Evolutionary conservation across 2,888 invertebrate genomes (phyloP).

Genomic region (Dermolepida albohirtum): DNA sequence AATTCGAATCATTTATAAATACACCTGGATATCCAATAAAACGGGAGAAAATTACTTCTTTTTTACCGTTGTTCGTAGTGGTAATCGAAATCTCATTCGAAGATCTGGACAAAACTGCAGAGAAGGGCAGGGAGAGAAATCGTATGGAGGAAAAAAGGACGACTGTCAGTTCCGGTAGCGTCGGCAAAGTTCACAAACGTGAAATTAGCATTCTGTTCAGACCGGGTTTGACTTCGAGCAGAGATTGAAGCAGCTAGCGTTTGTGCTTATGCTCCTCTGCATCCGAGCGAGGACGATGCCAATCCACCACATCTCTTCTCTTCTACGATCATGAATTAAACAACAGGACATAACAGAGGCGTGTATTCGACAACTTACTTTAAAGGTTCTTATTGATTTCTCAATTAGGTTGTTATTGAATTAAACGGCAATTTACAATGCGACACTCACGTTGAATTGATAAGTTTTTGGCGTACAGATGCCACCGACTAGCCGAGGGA

Average conservation of each 20-base stretch:
- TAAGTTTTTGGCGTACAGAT: slow-evolving; percentile 24
- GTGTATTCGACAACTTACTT: slow-evolving; percentile 47
- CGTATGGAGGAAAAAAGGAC: slow-evolving; percentile 33
- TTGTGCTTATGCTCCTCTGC: slow-evolving; percentile 29
- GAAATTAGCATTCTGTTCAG: slow-evolving; percentile 62
- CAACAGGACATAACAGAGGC: slow-evolving; percentile 49
- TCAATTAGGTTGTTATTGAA: slow-evolving; percentile 47
- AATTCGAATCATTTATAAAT: slow-evolving; percentile 33
- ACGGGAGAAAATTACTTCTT: slow-evolving; percentile 24
- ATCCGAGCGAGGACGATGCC: slow-evolving; percentile 46
- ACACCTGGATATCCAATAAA: slow-evolving; percentile 36
- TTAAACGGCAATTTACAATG: slow-evolving; percentile 42
- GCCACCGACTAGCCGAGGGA: background rate
- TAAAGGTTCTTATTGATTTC: slow-evolving; percentile 48
- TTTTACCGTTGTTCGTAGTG: slow-evolving; percentile 20
- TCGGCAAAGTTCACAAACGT: slow-evolving; percentile 58
- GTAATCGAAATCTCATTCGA: slow-evolving; percentile 15
- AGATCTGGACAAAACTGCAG: slow-evolving; percentile 3
- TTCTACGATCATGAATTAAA: slow-evolving; percentile 54
- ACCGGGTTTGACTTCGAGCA: slow-evolving; percentile 55
- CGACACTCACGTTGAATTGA: slow-evolving; percentile 39
- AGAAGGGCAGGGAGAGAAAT: background rate
- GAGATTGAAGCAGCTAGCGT: slow-evolving; percentile 56
- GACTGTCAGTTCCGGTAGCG: slow-evolving; percentile 56
- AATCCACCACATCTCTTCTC: slow-evolving; percentile 44